Evolutionary conservation across 2,113 vertebrate genomes (phyloP).

Genomic region (Mustelus asterias): DNA sequence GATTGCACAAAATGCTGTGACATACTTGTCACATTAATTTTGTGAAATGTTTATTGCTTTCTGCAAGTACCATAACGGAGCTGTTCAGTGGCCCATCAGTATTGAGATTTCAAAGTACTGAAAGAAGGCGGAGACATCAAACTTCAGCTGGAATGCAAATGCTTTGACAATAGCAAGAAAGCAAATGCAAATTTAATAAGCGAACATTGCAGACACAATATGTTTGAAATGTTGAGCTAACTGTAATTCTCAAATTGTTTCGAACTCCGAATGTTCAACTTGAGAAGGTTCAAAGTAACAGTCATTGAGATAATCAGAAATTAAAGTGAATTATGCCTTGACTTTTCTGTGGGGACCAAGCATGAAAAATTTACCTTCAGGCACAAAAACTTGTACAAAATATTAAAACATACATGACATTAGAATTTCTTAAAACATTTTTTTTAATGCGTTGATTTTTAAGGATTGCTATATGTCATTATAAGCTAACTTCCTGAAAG

Average conservation of each 20-base stretch:
- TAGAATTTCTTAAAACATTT: background rate
- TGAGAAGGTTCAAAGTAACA: background rate
- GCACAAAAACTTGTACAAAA: background rate
- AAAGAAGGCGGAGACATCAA: background rate
- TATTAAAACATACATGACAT: background rate
- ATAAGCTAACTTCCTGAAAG: background rate
- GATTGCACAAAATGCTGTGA: background rate
- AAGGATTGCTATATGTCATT: background rate
- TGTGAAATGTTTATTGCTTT: background rate
- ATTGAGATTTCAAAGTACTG: background rate
- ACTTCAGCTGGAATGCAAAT: background rate
- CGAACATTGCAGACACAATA: background rate
- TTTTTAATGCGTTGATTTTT: background rate
- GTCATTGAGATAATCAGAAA: background rate
- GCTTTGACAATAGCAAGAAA: background rate
- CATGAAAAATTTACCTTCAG: background rate
- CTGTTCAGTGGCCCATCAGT: background rate
- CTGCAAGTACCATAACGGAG: background rate
- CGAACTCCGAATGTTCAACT: background rate
- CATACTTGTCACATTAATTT: background rate
- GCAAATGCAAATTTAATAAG: background rate
- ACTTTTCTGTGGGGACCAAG: background rate
- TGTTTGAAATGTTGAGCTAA: background rate
- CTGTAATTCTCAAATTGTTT: background rate
- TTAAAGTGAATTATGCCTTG: background rate